These are phyloP conservation scores for Mactromeris polynyma DNA, from an alignment of 2,888 invertebrate species.

Conservation along the genomic window DNA sequence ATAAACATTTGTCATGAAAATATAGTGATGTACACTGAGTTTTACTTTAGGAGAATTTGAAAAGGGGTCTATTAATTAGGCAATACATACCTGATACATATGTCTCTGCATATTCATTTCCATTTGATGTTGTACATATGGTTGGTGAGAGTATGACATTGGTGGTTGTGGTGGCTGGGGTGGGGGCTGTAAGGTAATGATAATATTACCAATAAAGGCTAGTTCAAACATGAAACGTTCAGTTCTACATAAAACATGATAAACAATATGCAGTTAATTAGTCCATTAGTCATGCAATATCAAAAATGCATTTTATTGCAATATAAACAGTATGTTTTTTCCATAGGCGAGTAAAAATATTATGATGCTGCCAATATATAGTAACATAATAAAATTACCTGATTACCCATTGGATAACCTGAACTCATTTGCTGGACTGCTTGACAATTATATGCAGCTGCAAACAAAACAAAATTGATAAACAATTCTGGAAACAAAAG, in stretches of 20 bases:
- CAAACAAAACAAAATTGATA: background rate
- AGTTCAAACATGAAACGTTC: background rate
- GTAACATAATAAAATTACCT: conserved; percentile 22
- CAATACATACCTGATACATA: conserved; percentile 55
- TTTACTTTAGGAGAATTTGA: too few relatives aligned
- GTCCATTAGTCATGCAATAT: background rate
- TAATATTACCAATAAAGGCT: background rate
- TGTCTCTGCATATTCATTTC: conserved; percentile 65
- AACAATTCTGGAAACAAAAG: background rate
- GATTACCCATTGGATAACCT: conserved; percentile 54
- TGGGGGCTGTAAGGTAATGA: conserved; percentile 41
- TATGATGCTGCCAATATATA: background rate
- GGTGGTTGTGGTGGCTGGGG: conserved; percentile 51
- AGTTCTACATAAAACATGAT: background rate
- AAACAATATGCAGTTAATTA: background rate
- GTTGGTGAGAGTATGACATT: conserved; percentile 44
- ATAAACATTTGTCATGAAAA: too few relatives aligned
- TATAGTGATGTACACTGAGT: too few relatives aligned
- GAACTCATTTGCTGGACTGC: conserved; percentile 60
- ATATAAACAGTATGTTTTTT: background rate
- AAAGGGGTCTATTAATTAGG: background rate
- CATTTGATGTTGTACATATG: conserved; percentile 49
- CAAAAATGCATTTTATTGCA: background rate
- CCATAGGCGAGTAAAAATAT: background rate
- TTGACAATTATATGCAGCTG: conserved; percentile 36